Percentiles rank a stretch among this genome's conserved stretches.
Conservation (phyloP, 2,113 vertebrate species). For the Suricata suricatta region DNA sequence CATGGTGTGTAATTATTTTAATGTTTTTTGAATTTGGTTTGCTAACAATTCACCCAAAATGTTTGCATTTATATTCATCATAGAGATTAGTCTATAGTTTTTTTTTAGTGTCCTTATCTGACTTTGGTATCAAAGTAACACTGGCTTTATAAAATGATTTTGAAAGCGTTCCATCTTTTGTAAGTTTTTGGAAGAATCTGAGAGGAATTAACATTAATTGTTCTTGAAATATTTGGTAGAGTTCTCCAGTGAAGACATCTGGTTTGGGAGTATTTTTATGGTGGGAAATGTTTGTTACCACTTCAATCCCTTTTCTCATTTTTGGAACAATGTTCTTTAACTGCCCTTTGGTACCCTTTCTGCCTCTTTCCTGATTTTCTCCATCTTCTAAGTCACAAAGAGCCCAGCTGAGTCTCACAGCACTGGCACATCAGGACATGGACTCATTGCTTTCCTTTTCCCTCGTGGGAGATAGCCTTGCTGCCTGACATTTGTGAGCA, state of each 20-base stretch:
- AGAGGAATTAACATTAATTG: not conserved
- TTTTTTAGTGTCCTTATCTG: not conserved
- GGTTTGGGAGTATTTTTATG: not conserved
- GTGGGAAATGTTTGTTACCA: not conserved
- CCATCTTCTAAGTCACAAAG: not conserved
- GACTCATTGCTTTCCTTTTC: not conserved
- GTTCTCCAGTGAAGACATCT: not conserved
- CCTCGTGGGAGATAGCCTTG: not conserved
- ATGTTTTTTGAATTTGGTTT: not conserved
- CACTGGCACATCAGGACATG: fast-evolving
- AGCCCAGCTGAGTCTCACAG: not conserved
- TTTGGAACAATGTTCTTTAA: not conserved
- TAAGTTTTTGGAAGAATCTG: not conserved
- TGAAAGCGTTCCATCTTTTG: not conserved
- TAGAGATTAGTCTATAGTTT: not conserved
- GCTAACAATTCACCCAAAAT: not conserved
- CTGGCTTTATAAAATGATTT: not conserved
- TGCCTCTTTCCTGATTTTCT: not conserved
- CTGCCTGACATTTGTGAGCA: not conserved
- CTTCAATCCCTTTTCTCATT: not conserved
- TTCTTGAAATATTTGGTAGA: not conserved
- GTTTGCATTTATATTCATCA: not conserved
- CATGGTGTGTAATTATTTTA: not conserved
- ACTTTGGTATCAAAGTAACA: not conserved
- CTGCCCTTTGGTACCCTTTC: not conserved